Evolutionary conservation across 2,888 invertebrate genomes (phyloP).

Genomic region (Pimpla rufipes): DNA sequence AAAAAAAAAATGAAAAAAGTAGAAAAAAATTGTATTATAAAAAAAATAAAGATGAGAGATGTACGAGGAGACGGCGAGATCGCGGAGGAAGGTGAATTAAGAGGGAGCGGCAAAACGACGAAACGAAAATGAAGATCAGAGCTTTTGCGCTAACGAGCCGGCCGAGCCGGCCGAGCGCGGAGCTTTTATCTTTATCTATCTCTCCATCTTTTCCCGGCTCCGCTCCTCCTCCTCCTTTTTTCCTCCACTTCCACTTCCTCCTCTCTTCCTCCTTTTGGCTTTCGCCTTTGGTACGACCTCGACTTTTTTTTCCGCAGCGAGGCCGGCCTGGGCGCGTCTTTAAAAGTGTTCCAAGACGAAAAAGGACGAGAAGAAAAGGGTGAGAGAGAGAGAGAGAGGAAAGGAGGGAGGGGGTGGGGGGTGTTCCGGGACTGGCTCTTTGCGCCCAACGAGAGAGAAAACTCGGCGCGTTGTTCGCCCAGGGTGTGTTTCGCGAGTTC

Average conservation of each 20-base stretch:
- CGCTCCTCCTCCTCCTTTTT: constrained; percentile 2
- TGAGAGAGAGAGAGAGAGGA: too few species aligned
- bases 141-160: constrained; percentile 65
- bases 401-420: too few species aligned
- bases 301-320: neutral
- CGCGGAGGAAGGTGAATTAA: constrained; percentile 33
- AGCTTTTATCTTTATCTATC: constrained; percentile 51
- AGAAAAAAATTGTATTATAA: neutral
- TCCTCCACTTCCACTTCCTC: neutral
- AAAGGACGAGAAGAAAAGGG: constrained; percentile 30
- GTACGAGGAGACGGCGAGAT: neutral
- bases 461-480: constrained; percentile 29
- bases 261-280: neutral
- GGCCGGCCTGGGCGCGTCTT: constrained; percentile 18
- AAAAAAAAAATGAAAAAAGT: constrained; percentile 10
- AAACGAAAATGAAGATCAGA: constrained; percentile 60
- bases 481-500: constrained; percentile 58
- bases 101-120: constrained; percentile 45
- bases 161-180: constrained; percentile 44
- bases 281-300: constrained; percentile 14
- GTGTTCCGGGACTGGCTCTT: constrained; percentile 38
- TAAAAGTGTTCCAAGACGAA: constrained; percentile 23
- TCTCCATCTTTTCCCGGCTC: constrained; percentile 19
- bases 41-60: neutral
- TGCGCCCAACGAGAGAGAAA: constrained; percentile 4